A percentile compares a stretch with the other conserved stretches of the same genome.
Conservation (phyloP, 53 echinoderm and acorn worm genomes). For the Crossaster papposus region DNA sequence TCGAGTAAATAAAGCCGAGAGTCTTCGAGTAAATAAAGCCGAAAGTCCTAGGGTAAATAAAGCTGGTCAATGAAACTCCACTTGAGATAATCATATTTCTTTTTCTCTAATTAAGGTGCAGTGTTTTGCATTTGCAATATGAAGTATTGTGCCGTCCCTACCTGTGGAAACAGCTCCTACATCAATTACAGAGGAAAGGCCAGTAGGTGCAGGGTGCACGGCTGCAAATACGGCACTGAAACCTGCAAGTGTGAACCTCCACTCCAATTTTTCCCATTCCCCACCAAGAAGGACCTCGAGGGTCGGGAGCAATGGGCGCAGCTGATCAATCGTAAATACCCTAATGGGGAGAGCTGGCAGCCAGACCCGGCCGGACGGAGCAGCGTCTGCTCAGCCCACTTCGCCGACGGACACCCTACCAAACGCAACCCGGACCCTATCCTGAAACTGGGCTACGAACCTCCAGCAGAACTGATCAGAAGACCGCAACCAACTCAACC, state of each 20-base stretch:
- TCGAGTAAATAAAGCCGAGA: no score
- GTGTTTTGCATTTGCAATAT: not conserved
- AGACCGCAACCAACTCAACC: not conserved
- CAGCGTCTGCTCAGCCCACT: slow-evolving; percentile 63
- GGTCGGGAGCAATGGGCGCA: slow-evolving; percentile 53
- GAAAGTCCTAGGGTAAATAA: no score
- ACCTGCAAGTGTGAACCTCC: slow-evolving; percentile 59
- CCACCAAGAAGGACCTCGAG: slow-evolving; percentile 42
- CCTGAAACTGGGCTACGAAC: slow-evolving; percentile 50
- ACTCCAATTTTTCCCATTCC: slow-evolving; percentile 55
- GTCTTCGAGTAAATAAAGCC: no score
- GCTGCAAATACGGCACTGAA: slow-evolving; percentile 17
- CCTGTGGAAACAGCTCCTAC: slow-evolving; percentile 55
- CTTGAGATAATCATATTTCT: not conserved
- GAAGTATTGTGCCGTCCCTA: slow-evolving; percentile 59
- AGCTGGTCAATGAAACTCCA: not conserved
- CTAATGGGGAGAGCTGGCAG: slow-evolving; percentile 49
- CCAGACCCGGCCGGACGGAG: slow-evolving; percentile 14
- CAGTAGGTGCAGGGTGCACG: slow-evolving; percentile 27
- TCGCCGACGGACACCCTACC: slow-evolving; percentile 54
- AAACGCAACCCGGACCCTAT: slow-evolving; percentile 49
- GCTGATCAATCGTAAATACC: slow-evolving; percentile 37
- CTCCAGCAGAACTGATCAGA: not conserved
- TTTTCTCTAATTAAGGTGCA: not conserved
- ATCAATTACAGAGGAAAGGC: slow-evolving; percentile 28